phyloP scores from a whole-genome alignment of 2,888 invertebrate species.

The Fragum sueziense region DNA sequence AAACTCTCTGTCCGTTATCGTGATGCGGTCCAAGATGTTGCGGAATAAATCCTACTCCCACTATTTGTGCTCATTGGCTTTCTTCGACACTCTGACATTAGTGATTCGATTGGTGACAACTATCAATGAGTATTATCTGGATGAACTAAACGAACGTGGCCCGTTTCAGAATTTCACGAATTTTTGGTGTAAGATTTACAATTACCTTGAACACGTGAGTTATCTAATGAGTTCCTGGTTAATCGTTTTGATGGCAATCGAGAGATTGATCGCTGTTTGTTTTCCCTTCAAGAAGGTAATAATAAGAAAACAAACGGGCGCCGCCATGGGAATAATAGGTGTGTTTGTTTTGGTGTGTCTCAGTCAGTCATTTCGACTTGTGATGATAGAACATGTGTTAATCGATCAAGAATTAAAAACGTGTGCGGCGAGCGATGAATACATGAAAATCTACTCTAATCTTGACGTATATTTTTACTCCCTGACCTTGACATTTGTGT shows the following conservation, averaged over 20 bases:
- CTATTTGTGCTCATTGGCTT: slow-evolving; percentile 77
- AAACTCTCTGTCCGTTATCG: slow-evolving; percentile 75
- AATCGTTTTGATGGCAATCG: slow-evolving; percentile 79
- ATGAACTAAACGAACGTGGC: slow-evolving; percentile 24
- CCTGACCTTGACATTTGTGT: slow-evolving; percentile 71
- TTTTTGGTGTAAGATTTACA: slow-evolving; percentile 74
- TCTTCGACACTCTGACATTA: slow-evolving; percentile 77
- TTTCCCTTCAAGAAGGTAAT: slow-evolving; percentile 75
- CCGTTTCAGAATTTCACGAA: slow-evolving; percentile 66
- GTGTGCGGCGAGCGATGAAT: slow-evolving; percentile 61
- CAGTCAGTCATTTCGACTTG: slow-evolving; percentile 75
- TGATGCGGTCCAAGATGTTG: slow-evolving; percentile 76
- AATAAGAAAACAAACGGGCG: slow-evolving; percentile 73
- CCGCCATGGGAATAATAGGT: slow-evolving; percentile 70
- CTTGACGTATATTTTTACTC: slow-evolving; percentile 71
- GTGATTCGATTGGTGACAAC: slow-evolving; percentile 63
- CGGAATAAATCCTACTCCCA: slow-evolving; percentile 79
- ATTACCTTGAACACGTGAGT: slow-evolving; percentile 74
- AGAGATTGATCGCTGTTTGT: slow-evolving; percentile 77
- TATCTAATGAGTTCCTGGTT: slow-evolving; percentile 79
- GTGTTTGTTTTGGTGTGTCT: slow-evolving; percentile 71
- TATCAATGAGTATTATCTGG: slow-evolving; percentile 62
- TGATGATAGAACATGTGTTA: slow-evolving; percentile 62
- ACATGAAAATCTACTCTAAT: slow-evolving; percentile 63
- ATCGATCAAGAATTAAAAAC: slow-evolving; percentile 20